Percentiles rank a stretch among this genome's conserved stretches.
These are phyloP conservation scores for Papilio helenus DNA, from an alignment of 1,140 invertebrate genomes.

Conservation along the genomic window DNA sequence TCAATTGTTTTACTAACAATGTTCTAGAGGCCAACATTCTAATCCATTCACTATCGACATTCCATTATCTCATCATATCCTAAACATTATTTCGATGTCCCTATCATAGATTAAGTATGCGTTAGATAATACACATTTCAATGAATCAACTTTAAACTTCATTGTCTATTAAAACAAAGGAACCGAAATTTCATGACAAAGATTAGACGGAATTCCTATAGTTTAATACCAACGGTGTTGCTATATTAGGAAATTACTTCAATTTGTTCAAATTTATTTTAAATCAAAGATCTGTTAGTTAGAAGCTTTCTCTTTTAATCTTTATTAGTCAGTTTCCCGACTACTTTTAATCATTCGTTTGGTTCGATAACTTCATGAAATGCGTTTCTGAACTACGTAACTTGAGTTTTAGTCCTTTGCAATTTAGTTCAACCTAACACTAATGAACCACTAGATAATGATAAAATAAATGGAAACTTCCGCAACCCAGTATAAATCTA, in stretches of 20 bases:
- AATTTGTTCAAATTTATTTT: background rate
- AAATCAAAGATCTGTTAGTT: too few relatives aligned
- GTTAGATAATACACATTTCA: background rate
- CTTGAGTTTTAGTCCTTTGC: too few relatives aligned
- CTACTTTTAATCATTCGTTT: too few relatives aligned
- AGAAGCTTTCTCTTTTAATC: too few relatives aligned
- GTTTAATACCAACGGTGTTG: background rate
- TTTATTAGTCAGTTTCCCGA: too few relatives aligned
- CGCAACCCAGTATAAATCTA: too few relatives aligned
- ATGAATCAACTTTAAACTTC: background rate
- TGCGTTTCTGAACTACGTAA: too few relatives aligned
- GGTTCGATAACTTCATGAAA: too few relatives aligned
- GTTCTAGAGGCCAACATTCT: background rate
- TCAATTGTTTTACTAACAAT: slow-evolving; percentile 12
- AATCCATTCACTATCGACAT: background rate
- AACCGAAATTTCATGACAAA: background rate
- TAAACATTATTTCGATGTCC: background rate
- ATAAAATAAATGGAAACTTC: too few relatives aligned
- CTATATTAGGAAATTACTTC: background rate
- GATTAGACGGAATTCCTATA: background rate
- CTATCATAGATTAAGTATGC: background rate
- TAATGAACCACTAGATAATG: too few relatives aligned
- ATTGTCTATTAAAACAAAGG: slow-evolving; percentile 4
- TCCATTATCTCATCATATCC: background rate
- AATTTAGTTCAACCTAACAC: too few relatives aligned